Base-by-base conservation (phyloP, 2,113 vertebrate species). In the Pterocles burchelli region DNA sequence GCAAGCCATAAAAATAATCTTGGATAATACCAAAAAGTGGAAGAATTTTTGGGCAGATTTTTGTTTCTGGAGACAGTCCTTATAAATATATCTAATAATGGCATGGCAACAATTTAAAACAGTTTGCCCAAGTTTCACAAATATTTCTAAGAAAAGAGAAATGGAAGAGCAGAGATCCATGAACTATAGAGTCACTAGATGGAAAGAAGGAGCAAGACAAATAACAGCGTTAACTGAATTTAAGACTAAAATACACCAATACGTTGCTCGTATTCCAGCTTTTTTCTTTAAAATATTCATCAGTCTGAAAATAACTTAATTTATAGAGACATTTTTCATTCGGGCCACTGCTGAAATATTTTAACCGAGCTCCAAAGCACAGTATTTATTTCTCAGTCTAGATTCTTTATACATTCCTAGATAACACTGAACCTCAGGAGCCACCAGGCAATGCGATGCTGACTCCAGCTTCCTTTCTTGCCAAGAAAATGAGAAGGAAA, bases 361-460 rank as follows among this genome's bases (percentile, higher is more conserved):
- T 95, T 15, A 57, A 75, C 71, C 55, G 86, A 84, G 92, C 92
- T 93, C 76, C 45, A 65, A 82, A 70, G 71, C 24, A n/a, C 13
- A 31, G 75, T 75, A 70, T 96, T 84, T 93, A 86, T 92, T 70
- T 62, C 85, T 88, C 22, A 3, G 57, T 57, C 84, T 85, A 22
- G 70, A 73, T 77, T 74, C 68, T 49, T 65, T 34, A 41, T 31
- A 34, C 33, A 51, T 73, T 93, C 68, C 75, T 17, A 89, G 96
- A 95, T 92, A 94, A 95, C 94, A 72, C 62, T 93, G 84, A 77
- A 95, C 88, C 91, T 59, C 82, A 52, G 75, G 48, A 91, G 68
- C 29, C 88, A 85, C 54, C 14, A 33, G 72, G 80, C 89, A 89
- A 79, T 8, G 17, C 82, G 57, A 59, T 15, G 49, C 82, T 89